A percentile compares a stretch with the other conserved stretches of the same genome.
These are phyloP conservation scores for Lordiphosa stackelbergi DNA, from an alignment of 1,140 invertebrate genomes.

Conservation along the genomic window DNA sequence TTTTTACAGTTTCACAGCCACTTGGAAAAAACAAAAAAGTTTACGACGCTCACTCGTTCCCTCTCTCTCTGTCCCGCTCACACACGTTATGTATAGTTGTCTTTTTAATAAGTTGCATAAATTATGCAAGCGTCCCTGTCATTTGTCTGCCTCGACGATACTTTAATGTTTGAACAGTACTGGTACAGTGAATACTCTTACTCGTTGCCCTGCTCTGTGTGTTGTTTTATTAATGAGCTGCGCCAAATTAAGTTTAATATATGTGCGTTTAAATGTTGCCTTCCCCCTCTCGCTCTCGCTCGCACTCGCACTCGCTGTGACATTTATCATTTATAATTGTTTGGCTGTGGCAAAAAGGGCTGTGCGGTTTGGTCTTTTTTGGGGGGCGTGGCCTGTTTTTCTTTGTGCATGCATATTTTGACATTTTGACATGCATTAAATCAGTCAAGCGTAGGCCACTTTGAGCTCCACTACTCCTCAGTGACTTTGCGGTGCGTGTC, in stretches of 20 bases:
- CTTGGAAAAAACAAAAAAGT: constrained; percentile 35
- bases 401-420: constrained; percentile 69
- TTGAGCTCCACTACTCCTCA: constrained; percentile 26
- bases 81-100: constrained; percentile 63
- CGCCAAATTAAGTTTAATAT: constrained; percentile 70
- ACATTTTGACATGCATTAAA: constrained; percentile 74
- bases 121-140: neutral
- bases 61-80: neutral
- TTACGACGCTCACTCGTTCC: neutral
- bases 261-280: constrained; percentile 50
- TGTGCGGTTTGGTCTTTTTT: neutral
- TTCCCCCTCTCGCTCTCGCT: constrained; percentile 5
- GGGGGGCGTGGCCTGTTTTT: constrained; percentile 25
- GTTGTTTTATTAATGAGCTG: constrained; percentile 71
- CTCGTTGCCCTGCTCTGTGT: neutral
- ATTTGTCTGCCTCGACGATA: constrained; percentile 22
- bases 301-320: constrained; percentile 22
- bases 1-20: constrained; percentile 45
- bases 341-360: constrained; percentile 41
- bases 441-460: constrained; percentile 63
- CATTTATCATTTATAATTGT: constrained; percentile 75
- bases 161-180: constrained; percentile 52
- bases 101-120: constrained; percentile 63
- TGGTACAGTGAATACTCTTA: constrained; percentile 16
- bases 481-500: constrained; percentile 38